Evolutionary conservation across 2,797 vertebrate genomes (phyloP).

Genomic region (Rhodeus uyekii): DNA sequence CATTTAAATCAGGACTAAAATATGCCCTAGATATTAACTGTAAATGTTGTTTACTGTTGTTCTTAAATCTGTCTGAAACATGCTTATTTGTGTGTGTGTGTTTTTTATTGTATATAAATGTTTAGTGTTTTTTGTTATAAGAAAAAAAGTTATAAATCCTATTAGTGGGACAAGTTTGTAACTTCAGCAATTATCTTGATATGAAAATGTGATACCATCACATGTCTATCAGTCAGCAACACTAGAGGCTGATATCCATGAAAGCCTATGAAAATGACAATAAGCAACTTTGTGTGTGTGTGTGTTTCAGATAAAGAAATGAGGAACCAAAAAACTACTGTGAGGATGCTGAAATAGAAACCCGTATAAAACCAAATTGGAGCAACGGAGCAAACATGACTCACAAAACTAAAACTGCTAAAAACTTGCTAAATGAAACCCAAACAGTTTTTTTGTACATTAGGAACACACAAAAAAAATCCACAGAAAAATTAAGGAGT

Average conservation of each 20-base stretch:
- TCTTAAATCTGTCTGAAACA: no score
- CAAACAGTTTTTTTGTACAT: not conserved
- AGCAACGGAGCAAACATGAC: not conserved
- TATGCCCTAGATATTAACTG: not conserved
- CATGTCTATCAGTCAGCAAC: not conserved
- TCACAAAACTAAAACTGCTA: not conserved
- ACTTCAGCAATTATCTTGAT: not conserved
- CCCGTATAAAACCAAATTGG: not conserved
- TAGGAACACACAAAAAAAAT: not conserved
- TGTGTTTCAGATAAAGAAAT: not conserved
- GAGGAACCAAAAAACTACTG: not conserved
- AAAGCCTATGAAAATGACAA: no score
- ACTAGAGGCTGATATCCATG: no score
- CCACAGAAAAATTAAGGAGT: not conserved
- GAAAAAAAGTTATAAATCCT: no score
- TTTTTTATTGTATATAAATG: not conserved
- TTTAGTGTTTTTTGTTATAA: not conserved
- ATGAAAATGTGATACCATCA: not conserved
- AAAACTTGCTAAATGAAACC: not conserved
- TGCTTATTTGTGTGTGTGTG: no score
- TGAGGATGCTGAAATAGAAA: not conserved
- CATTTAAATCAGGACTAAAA: not conserved
- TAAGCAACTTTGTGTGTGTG: not conserved
- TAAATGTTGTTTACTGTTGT: not conserved
- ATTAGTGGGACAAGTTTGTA: not conserved